Evolutionary conservation across 2,113 vertebrate genomes (phyloP).

Genomic region (Anoura caudifer): DNA sequence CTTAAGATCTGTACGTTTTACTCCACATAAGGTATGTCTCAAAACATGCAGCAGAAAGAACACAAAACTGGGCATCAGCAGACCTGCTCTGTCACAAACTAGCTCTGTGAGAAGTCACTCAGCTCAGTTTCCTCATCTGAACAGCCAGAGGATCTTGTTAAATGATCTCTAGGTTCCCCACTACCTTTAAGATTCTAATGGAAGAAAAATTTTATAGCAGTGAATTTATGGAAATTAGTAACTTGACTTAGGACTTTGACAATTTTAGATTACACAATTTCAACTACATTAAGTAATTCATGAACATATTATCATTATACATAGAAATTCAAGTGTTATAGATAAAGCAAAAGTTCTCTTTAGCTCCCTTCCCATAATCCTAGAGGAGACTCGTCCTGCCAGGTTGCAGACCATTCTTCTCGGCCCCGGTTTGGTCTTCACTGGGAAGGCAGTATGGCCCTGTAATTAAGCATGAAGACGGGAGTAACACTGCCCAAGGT

Average conservation of each 20-base stretch:
- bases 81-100: neutral
- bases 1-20: neutral
- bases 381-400: neutral
- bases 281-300: neutral
- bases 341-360: neutral
- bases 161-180: neutral
- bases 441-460: neutral
- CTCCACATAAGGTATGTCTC: neutral
- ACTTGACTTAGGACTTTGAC: neutral
- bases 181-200: neutral
- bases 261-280: neutral
- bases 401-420: neutral
- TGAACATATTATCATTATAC: neutral
- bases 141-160: neutral
- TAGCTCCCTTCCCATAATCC: neutral
- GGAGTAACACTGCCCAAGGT: neutral
- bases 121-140: neutral
- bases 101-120: neutral
- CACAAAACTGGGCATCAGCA: neutral
- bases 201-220: neutral
- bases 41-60: neutral
- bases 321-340: neutral
- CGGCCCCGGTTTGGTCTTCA: neutral
- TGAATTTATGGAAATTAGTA: conserved; percentile 24
- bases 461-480: neutral